Evolutionary conservation across 2,113 vertebrate species (phyloP), one percentile per base, ranked within the genome.

Genomic region (Sclerurus mexicanus): DNA sequence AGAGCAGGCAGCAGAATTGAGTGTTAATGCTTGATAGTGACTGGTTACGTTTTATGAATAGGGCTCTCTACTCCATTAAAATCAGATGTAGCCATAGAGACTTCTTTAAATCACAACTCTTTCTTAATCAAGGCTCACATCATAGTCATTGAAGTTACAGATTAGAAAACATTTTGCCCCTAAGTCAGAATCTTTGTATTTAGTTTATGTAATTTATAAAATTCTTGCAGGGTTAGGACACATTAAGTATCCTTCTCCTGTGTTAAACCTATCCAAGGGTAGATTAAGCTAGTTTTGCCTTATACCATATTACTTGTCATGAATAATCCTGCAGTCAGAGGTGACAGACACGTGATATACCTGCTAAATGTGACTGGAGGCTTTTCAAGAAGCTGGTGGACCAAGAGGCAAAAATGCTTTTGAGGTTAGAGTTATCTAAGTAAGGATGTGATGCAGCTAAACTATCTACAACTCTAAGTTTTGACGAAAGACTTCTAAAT

Each of bases 251-350:
- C 73, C 12, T 73, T 76, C 53, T 85, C 13, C 69, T 46, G 9
- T 46, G 47, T 88, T 55, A 93, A 93, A 79, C 33, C 12, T n/a
- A 56, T 52, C 71, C 53, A 53, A 66, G 28, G 21, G 35, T 74
- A 83, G 75, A 86, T 83, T 77, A 63, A 78, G 67, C 66, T 88
- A 83, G 47, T 96, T 95, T 95, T 95, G 31, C 62, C 87, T 64
- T 56, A 62, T 91, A 50, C 76, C 63, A 4, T 85, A 53, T 62
- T 75, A 27, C 39, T 89, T 91, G 87, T 74, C 67, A 33, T 24
- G n/a, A 87, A 69, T 83, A 91, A 93, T 89, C 55, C 71, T 67
- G 59, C 94, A 80, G 37, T 64, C 71, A 82, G 83, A 59, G 60
- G 37, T 87, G 78, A 84, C n/a, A 85, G 81, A 53, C 82, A 91